These are phyloP conservation scores for Alviniconcha strummeri DNA, from an alignment of 2,888 invertebrate species.

Conservation along the genomic window DNA sequence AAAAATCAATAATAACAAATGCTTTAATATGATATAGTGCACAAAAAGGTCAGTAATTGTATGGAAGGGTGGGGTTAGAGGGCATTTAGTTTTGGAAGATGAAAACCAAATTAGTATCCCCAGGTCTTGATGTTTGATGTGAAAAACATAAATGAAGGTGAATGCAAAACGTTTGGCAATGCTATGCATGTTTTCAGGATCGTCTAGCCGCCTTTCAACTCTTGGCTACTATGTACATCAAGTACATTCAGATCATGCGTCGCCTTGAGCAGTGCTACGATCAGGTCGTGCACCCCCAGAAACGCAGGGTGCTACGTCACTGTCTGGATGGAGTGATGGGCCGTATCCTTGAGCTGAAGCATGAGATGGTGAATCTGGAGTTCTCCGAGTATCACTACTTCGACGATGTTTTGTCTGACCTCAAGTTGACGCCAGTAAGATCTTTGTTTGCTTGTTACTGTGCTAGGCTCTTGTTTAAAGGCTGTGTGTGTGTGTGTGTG, in stretches of 20 bases:
- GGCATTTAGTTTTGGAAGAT: too few species aligned
- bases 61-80: too few species aligned
- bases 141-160: too few species aligned
- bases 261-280: conserved; percentile 89
- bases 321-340: conserved; percentile 80
- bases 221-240: conserved; percentile 80
- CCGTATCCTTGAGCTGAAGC: conserved; percentile 88
- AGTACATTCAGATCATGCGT: conserved; percentile 86
- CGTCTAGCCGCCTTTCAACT: conserved; percentile 72
- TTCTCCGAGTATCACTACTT: conserved; percentile 90
- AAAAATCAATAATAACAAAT: too few species aligned
- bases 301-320: conserved; percentile 83
- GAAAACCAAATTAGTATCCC: too few species aligned
- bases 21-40: too few species aligned
- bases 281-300: conserved; percentile 94
- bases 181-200: conserved; percentile 60
- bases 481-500: background rate
- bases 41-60: too few species aligned
- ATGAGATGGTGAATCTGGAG: conserved; percentile 90
- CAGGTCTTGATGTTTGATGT: too few species aligned
- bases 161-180: too few species aligned
- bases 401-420: conserved; percentile 85
- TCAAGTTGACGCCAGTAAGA: conserved; percentile 83
- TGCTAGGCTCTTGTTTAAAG: background rate
- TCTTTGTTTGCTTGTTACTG: background rate